These are phyloP conservation scores for roundworm (Caenorhabditis elegans) DNA, from an alignment of 1,140 invertebrate species.

Conservation along the genomic window WBcel235 BX284606.5:5448001-5448500, in stretches of 20 bases:
- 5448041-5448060: neutral
- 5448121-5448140: neutral
- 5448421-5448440: slow-evolving; percentile 39
- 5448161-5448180: neutral
- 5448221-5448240: neutral
- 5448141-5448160: neutral
- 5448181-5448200: slow-evolving; percentile 30
- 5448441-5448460: slow-evolving; percentile 37
- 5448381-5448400: neutral
- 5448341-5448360: neutral
- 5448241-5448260: neutral
- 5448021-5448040: neutral
- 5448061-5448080: neutral
- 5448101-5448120: neutral
- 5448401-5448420: neutral
- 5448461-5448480: slow-evolving; percentile 8
- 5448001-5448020: slow-evolving; percentile 31
- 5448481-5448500: slow-evolving; percentile 33
- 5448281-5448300: neutral
- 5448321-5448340: neutral
- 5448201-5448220: neutral
- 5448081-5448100: neutral
- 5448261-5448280: neutral
- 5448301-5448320: neutral
- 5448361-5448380: neutral